Evolutionary conservation across 2,888 invertebrate genomes (phyloP), one percentile per base, ranked within the genome.

Genomic region (Lochmaea crataegi): DNA sequence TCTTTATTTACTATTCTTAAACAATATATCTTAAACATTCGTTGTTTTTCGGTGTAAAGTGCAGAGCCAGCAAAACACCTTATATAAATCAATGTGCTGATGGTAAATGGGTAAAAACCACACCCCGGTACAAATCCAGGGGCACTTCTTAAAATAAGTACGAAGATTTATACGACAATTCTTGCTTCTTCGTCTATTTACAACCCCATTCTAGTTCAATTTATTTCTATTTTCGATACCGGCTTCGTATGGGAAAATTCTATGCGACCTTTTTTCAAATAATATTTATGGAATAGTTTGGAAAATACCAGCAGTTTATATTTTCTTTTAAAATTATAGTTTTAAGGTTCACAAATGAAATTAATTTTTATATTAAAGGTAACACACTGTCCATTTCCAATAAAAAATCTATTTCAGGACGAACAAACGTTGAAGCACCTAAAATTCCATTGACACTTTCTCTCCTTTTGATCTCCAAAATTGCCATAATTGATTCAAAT

Each of bases 81-180:
- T 67, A 76, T 74, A 75, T 76, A 76, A 71, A 74, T 74, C 74
- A 74, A 74, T 74, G 74, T 42, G 42, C 66, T 53, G 71, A 75
- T 74, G 77, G 75, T 75, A 77, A 74, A 77, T 75, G 71, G 75
- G 71, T 71, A 75, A 74, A 83, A 82, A 77, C 79, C 79, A 79
- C 78, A 78, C 79, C 78, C 76, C 76, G 71, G 68, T 72, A 75
- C 71, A 74, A 69, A 72, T 72, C 66, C 72, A 61, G 68, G 67
- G 71, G 74, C 76, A 74, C 75, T 79, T 78, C 78, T 80, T 77
- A 76, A 78, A 78, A 79, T 80, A 80, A 77, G 75, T 78, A 77
- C 73, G 61, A 73, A 76, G 78, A 80, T 80, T 80, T 80, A 80
- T 77, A 68, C 73, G 75, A 73, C 76, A 76, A 76, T 77, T 76